Evolutionary conservation across 2,113 vertebrate species (phyloP).

Genomic region (Aphelocoma coerulescens): DNA sequence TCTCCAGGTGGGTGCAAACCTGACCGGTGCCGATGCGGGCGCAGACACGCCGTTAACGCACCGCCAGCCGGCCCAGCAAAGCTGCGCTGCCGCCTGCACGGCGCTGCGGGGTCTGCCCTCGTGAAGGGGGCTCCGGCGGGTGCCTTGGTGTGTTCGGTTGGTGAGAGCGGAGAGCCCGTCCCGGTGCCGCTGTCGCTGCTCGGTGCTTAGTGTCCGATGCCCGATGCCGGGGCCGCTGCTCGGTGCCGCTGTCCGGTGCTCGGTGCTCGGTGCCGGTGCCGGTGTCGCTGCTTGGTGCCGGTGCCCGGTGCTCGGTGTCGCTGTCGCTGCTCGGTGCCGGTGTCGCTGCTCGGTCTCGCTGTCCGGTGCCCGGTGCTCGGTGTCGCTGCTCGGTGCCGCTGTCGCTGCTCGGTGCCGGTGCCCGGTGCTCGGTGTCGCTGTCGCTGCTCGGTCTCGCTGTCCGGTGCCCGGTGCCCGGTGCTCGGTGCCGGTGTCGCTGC

Average conservation of each 20-base stretch:
- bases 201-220: neutral
- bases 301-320: fast-evolving
- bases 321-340: neutral
- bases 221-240: neutral
- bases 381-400: no score
- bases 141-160: fast-evolving
- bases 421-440: no score
- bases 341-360: neutral
- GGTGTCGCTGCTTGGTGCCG: neutral
- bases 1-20: neutral
- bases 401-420: no score
- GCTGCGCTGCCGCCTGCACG: neutral
- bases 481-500: no score
- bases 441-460: neutral
- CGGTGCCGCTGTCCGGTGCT: neutral
- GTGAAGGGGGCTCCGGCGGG: neutral
- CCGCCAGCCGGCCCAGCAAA: neutral
- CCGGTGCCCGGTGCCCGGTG: no score
- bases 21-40: fast-evolving
- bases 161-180: neutral
- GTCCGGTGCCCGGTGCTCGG: neutral
- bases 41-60: neutral
- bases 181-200: no score
- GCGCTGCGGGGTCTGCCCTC: neutral
- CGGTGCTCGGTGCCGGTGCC: neutral